Evolutionary conservation across 2,888 invertebrate species (phyloP), one percentile per base, ranked within the genome.

Genomic region (Schizaphis graminum): DNA sequence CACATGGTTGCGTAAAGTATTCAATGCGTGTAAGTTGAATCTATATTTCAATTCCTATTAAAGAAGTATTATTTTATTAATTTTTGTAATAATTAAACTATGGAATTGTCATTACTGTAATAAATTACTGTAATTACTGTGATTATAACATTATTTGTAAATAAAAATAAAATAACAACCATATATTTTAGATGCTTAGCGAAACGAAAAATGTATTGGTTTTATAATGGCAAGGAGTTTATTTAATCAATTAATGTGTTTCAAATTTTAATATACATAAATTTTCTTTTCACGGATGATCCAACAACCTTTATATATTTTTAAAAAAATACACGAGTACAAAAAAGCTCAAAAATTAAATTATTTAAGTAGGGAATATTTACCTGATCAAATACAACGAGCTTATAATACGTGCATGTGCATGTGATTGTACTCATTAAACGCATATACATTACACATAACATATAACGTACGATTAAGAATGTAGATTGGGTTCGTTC

Each of bases 401-500:
- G 21, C 8, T 77, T 77, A 77, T 77, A 35, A 77, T 77, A 77
- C 35, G 77, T 1, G 21, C 35, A 35, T 77, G 35, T 3, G 3
- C 21, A 35, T 77, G n/a, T n/a, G 16, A n/a, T 67, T 67, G 67
- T 7, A n/a, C n/a, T 67, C n/a, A n/a, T 67, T 13, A 67, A n/a
- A 4, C n/a, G n/a, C 16, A 67, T 67, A n/a, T 7, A n/a, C n/a
- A 61, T 57, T 67, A 47, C 49, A 35, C n/a, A 56, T n/a, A 16
- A 67, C 8, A 41, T 41, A 44, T 44, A 35, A 77, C 7, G 88
- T 77, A 26, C 49, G n/a, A 89, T 93, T 89, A 93, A 93, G 89
- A 89, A 93, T 44, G 77, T 35, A 92, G 26, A 86, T 53, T 41
- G 67, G 53, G 53, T n/a, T 84, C 53, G 56, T 77, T 67, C 53